Percentiles rank a stretch among this genome's conserved stretches.
These are phyloP conservation scores for Blera fallax DNA, from an alignment of 2,888 invertebrate species.

Conservation along the genomic window DNA sequence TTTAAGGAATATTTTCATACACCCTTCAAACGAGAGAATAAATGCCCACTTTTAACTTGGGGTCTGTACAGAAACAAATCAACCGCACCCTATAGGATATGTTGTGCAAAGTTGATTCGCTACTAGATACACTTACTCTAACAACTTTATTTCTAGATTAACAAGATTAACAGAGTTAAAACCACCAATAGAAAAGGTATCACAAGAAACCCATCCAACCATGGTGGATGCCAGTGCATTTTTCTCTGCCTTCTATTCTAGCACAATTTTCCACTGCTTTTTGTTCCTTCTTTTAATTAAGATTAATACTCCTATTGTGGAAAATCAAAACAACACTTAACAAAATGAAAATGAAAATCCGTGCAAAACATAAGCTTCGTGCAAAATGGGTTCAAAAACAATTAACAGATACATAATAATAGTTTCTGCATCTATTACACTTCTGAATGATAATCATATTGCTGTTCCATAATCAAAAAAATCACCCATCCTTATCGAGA, in stretches of 20 bases:
- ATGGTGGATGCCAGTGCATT: slow-evolving; percentile 12
- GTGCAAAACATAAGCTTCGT: slow-evolving; percentile 34
- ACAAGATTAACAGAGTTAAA: slow-evolving; percentile 23
- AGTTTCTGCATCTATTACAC: slow-evolving; percentile 40
- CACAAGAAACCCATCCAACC: slow-evolving; percentile 50
- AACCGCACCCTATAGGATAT: background rate
- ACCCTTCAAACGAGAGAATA: too few relatives aligned
- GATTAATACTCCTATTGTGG: slow-evolving; percentile 4
- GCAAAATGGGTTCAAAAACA: slow-evolving; percentile 9
- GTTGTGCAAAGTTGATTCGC: background rate
- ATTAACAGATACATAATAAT: slow-evolving; percentile 23
- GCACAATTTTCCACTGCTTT: slow-evolving; percentile 18
- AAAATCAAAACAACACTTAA: slow-evolving; percentile 30
- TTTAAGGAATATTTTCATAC: too few relatives aligned
- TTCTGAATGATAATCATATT: slow-evolving; percentile 54
- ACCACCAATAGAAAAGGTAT: slow-evolving; percentile 37
- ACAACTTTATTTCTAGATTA: slow-evolving; percentile 3
- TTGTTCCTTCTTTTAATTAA: slow-evolving; percentile 36
- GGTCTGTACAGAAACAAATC: background rate
- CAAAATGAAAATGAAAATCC: slow-evolving; percentile 51
- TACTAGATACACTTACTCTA: background rate
- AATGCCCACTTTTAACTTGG: background rate
- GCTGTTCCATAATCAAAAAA: slow-evolving; percentile 65
- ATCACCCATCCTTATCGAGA: slow-evolving; percentile 65
- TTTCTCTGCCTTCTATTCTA: slow-evolving; percentile 8